phyloP scores from a whole-genome alignment of 2,797 vertebrate species.

The Eospalax fontanierii region DNA sequence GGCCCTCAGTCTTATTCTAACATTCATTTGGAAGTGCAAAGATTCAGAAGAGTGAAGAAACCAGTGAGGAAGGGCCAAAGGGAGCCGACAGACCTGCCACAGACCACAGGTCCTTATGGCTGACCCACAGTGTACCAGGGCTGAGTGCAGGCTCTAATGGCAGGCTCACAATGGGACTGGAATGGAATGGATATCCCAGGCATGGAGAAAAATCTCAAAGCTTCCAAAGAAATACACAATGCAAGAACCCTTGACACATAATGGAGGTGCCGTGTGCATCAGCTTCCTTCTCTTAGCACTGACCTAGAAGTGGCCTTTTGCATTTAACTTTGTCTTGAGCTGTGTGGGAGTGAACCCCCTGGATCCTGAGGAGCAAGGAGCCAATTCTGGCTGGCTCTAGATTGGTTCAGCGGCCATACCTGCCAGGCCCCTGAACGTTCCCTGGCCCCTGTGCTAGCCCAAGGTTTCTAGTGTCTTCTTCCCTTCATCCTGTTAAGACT shows the following conservation, averaged over 20 bases:
- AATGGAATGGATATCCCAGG: not conserved
- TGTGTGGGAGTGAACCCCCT: not conserved
- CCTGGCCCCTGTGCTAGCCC: not conserved
- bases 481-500: not conserved
- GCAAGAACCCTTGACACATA: not conserved
- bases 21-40: constrained; percentile 59
- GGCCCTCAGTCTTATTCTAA: constrained; percentile 50
- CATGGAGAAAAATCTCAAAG: not conserved
- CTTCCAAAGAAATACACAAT: not conserved
- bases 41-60: constrained; percentile 27
- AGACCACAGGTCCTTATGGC: not conserved
- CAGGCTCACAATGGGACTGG: not conserved
- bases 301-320: not conserved
- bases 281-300: not conserved
- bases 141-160: not conserved
- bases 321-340: not conserved
- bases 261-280: not conserved
- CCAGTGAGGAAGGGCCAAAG: not conserved
- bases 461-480: not conserved
- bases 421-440: not conserved
- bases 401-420: not conserved
- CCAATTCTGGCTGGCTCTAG: not conserved
- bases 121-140: not conserved
- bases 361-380: not conserved
- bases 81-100: not conserved